Evolutionary conservation across 2,888 invertebrate species (phyloP).

Genomic region (Stenchaetothrips biformis): DNA sequence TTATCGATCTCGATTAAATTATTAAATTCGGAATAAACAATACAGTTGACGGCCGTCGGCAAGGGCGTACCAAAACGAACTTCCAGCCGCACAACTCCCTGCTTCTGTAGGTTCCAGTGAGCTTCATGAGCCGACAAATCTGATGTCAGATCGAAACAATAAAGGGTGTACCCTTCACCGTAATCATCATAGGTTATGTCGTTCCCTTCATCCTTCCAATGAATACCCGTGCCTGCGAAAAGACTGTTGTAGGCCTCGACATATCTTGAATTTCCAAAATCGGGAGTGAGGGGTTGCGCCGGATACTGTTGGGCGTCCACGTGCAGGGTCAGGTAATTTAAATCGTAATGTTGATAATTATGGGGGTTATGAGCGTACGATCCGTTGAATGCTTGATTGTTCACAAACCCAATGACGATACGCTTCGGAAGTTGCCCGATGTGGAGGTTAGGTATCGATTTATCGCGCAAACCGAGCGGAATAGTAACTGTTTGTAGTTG

Average conservation of each 20-base stretch:
- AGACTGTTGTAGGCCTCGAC: constrained; percentile 40
- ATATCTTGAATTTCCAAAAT: constrained; percentile 34
- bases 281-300: too few species aligned
- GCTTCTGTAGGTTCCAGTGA: constrained; percentile 29
- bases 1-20: constrained; percentile 41
- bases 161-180: constrained; percentile 36
- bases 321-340: constrained; percentile 37
- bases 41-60: constrained; percentile 36
- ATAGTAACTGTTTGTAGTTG: constrained; percentile 39
- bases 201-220: not conserved
- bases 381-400: not conserved
- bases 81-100: not conserved
- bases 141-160: constrained; percentile 40
- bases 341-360: constrained; percentile 33
- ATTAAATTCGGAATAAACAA: constrained; percentile 41
- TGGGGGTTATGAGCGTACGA: not conserved
- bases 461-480: constrained; percentile 36
- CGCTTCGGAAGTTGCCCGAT: constrained; percentile 40
- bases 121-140: constrained; percentile 37
- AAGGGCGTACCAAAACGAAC: constrained; percentile 36
- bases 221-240: constrained; percentile 30
- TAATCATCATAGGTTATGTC: constrained; percentile 30
- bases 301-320: constrained; percentile 37
- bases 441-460: constrained; percentile 38
- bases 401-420: constrained; percentile 39